Evolutionary conservation across 23 tunicate species (phyloP).

Genomic region (Trididemnum clinides): DNA sequence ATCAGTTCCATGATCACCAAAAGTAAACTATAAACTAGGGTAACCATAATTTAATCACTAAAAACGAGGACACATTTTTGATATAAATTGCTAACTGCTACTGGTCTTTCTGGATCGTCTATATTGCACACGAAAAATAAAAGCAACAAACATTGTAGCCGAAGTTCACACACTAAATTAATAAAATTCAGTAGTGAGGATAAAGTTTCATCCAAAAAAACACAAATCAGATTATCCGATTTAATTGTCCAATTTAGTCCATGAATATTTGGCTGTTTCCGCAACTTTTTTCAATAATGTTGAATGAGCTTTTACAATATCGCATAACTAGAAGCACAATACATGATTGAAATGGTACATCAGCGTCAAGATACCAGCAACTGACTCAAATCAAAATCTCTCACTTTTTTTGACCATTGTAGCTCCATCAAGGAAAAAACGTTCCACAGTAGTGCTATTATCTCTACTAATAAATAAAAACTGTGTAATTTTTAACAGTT

Average conservation of each 20-base stretch:
- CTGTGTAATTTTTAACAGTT: no score
- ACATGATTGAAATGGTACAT: background rate
- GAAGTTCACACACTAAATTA: background rate
- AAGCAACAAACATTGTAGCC: background rate
- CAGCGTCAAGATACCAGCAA: constrained; percentile 11
- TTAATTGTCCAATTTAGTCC: background rate
- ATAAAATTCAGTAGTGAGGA: background rate
- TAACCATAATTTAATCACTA: background rate
- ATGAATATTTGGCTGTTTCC: background rate
- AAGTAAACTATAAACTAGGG: background rate
- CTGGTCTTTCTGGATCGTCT: background rate
- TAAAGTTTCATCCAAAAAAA: background rate
- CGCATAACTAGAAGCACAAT: background rate
- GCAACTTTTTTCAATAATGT: background rate
- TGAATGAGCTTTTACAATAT: constrained; percentile 6
- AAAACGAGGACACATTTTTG: background rate
- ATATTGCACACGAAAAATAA: background rate
- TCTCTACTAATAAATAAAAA: background rate
- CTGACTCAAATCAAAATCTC: background rate
- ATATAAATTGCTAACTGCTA: background rate
- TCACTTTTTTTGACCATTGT: constrained; percentile 22
- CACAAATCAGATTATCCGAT: background rate
- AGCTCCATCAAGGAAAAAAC: background rate
- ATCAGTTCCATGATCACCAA: no score
- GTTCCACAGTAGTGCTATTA: background rate